Conservation (phyloP, 2,113 vertebrate genomes). For the Zootoca vivipara region DNA sequence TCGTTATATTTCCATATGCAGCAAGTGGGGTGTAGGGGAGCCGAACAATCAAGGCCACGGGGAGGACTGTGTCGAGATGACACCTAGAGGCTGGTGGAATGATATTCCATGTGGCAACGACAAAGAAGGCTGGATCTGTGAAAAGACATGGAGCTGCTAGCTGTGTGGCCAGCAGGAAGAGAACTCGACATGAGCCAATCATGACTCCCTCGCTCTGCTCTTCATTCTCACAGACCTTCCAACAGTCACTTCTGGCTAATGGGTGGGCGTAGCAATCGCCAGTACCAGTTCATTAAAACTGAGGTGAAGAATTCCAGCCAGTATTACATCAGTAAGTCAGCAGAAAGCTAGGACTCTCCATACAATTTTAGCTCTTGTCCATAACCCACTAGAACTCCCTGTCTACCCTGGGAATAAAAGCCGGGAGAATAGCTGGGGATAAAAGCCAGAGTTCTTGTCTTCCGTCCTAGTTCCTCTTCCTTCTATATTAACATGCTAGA, state of each 20-base stretch:
- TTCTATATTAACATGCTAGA: no score
- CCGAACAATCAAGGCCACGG: background rate
- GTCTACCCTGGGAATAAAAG: no score
- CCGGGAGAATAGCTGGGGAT: no score
- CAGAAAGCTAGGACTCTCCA: background rate
- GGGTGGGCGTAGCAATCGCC: background rate
- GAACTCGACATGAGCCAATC: background rate
- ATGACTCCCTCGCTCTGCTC: background rate
- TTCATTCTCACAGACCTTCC: background rate
- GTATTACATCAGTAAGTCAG: background rate
- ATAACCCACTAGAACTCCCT: background rate
- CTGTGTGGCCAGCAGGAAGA: background rate
- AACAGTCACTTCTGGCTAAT: background rate
- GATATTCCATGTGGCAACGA: background rate
- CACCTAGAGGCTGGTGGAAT: background rate
- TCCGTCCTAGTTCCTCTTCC: background rate
- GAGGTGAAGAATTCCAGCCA: no score
- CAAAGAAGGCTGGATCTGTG: background rate
- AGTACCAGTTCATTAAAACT: background rate
- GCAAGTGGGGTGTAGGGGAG: background rate
- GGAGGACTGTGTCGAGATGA: constrained; percentile 4
- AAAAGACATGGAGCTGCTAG: constrained; percentile 21
- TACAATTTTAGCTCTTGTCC: background rate
- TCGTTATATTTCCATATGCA: background rate
- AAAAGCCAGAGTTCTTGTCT: background rate